These are phyloP conservation scores for Lysandra bellargus DNA, from an alignment of 2,888 invertebrate species.

Conservation along the genomic window DNA sequence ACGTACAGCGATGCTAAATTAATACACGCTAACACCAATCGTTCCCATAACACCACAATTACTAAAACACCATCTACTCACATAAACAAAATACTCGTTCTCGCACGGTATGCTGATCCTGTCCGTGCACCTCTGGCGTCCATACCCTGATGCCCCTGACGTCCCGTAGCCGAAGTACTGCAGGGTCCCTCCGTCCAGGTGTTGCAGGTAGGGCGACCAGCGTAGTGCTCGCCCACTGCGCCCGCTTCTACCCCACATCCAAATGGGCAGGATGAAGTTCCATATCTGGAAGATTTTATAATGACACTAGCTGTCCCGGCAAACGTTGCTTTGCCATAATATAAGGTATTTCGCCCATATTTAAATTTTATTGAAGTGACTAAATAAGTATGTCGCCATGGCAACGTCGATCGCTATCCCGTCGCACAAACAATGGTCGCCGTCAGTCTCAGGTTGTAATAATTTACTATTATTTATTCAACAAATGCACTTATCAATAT, in stretches of 20 bases:
- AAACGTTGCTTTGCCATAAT: too few species aligned
- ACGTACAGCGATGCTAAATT: neutral
- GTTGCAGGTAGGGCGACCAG: conserved; percentile 73
- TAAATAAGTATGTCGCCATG: too few species aligned
- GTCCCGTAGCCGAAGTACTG: conserved; percentile 68
- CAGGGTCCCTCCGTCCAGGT: conserved; percentile 56
- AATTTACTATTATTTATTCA: too few species aligned
- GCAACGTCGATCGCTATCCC: too few species aligned
- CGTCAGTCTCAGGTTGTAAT: too few species aligned
- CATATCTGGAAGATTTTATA: conserved; percentile 56
- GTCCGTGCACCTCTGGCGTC: conserved; percentile 82
- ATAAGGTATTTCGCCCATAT: too few species aligned
- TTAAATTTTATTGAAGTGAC: too few species aligned
- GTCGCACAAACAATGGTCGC: too few species aligned
- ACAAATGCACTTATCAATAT: too few species aligned
- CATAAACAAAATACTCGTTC: conserved; percentile 90
- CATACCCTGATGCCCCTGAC: conserved; percentile 61
- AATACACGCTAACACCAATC: neutral
- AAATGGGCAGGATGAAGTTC: conserved; percentile 69
- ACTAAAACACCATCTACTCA: conserved; percentile 50
- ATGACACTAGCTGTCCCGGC: neutral
- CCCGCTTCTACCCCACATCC: conserved; percentile 60
- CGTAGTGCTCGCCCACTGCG: conserved; percentile 48
- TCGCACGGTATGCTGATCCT: conserved; percentile 91
- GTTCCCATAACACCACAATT: neutral